Evolutionary conservation across 2,113 vertebrate species (phyloP).

Genomic region (Micromys minutus): DNA sequence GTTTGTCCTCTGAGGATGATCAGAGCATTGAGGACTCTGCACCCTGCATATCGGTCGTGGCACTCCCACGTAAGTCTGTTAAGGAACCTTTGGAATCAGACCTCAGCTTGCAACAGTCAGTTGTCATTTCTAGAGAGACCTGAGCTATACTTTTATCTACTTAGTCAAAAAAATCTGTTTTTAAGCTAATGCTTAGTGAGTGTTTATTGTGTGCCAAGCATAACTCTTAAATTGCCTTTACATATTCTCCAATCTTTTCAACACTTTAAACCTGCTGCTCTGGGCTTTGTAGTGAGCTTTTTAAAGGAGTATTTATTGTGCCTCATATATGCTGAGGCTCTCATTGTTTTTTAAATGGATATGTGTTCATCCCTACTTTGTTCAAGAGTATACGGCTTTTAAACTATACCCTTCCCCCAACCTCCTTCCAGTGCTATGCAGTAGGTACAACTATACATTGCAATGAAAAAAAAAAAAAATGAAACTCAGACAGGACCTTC

Average conservation of each 20-base stretch:
- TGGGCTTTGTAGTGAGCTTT: neutral
- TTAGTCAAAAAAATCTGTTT: neutral
- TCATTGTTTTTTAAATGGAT: neutral
- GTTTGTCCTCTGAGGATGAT: conserved; percentile 91
- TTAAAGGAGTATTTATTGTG: neutral
- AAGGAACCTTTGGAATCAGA: conserved; percentile 9
- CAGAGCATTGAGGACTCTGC: conserved; percentile 88
- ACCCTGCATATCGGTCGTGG: conserved; percentile 93
- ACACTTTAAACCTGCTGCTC: neutral
- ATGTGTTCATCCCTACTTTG: neutral
- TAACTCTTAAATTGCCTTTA: conserved; percentile 1
- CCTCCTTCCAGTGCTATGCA: neutral
- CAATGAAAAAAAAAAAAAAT: conserved; percentile 3
- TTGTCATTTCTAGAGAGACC: conserved; percentile 38
- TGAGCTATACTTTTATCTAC: conserved; percentile 19
- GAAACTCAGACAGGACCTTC: neutral
- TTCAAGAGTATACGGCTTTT: neutral
- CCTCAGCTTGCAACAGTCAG: neutral
- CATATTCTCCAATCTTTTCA: conserved; percentile 24
- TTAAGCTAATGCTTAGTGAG: conserved; percentile 1
- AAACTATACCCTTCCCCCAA: neutral
- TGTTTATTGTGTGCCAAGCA: neutral
- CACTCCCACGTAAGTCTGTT: conserved; percentile 92
- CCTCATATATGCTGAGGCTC: neutral
- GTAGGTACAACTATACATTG: neutral